Conservation (phyloP, 2,113 vertebrate genomes). For the Aegotheles bennettii region DNA sequence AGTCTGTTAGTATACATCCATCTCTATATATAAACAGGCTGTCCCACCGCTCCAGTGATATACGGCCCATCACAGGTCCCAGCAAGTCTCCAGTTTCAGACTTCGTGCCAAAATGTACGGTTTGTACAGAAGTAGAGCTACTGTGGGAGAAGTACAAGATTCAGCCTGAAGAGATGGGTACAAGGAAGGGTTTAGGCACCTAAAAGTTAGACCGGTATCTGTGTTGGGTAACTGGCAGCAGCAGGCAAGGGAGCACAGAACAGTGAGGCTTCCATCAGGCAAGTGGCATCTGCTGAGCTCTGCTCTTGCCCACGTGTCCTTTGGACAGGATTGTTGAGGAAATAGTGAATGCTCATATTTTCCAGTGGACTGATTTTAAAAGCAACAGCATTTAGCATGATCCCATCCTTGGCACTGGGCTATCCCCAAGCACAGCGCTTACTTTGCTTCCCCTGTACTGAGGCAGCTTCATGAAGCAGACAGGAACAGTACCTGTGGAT, state of each 20-base stretch:
- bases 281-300: fast-evolving
- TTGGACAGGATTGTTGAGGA: not conserved
- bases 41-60: fast-evolving
- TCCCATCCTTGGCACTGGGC: not conserved
- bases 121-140: not conserved
- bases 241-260: not conserved
- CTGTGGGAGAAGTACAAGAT: not conserved
- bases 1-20: fast-evolving
- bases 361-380: not conserved
- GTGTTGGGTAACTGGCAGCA: fast-evolving
- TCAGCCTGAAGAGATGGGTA: not conserved
- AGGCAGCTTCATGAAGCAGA: not conserved
- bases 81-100: not conserved
- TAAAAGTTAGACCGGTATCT: fast-evolving
- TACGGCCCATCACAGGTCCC: not conserved
- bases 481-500: not conserved
- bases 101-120: fast-evolving
- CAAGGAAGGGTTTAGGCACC: not conserved
- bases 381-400: not conserved
- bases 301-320: fast-evolving
- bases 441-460: not conserved
- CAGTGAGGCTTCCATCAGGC: fast-evolving
- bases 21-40: not conserved
- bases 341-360: not conserved
- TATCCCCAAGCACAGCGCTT: not conserved